Evolutionary conservation across 2,113 vertebrate species (phyloP).

Genomic region (Anseranas semipalmata): DNA sequence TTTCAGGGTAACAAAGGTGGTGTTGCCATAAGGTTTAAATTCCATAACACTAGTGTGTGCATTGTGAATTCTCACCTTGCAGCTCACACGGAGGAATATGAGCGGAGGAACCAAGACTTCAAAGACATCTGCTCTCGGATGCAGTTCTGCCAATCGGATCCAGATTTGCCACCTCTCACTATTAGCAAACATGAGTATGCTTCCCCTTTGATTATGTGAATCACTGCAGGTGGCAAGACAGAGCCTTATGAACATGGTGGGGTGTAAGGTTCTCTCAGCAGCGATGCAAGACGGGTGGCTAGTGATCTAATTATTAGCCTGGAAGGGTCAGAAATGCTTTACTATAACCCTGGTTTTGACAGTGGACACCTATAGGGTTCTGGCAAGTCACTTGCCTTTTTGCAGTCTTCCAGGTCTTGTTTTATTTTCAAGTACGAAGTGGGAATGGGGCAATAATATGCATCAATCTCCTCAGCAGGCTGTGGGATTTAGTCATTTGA

Average conservation of each 20-base stretch:
- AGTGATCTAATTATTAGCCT: fast-evolving
- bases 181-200: conserved; percentile 92
- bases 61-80: conserved; percentile 94
- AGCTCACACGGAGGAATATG: conserved; percentile 90
- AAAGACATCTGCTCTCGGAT: conserved; percentile 93
- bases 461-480: background rate
- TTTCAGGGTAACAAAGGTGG: conserved; percentile 96
- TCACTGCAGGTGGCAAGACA: background rate
- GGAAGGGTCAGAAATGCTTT: background rate
- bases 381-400: background rate
- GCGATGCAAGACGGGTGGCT: background rate
- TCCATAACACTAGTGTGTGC: conserved; percentile 93
- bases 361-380: background rate
- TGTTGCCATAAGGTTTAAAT: conserved; percentile 90
- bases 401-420: background rate
- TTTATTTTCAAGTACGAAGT: background rate
- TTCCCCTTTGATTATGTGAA: background rate
- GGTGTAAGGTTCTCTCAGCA: background rate
- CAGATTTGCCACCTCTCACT: conserved; percentile 79
- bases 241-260: background rate
- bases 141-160: conserved; percentile 84
- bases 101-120: conserved; percentile 95
- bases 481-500: background rate
- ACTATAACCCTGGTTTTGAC: background rate
- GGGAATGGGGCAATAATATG: background rate